These are phyloP conservation scores for Corythornis vintsioides DNA, from an alignment of 2,113 vertebrate species.

Conservation along the genomic window DNA sequence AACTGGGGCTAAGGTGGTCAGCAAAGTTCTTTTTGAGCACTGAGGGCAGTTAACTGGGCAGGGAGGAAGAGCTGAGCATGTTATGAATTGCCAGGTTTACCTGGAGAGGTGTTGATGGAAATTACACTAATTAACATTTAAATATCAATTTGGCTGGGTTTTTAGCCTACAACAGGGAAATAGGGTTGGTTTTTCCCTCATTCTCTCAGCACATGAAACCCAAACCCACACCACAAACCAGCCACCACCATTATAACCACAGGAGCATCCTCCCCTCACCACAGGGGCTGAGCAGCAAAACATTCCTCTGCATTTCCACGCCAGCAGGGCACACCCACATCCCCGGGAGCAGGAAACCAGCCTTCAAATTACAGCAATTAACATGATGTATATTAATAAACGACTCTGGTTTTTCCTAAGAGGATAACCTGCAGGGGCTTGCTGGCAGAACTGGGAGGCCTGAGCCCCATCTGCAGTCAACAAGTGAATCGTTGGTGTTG, in stretches of 20 bases:
- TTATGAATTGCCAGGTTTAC: not conserved
- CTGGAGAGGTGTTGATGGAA: not conserved
- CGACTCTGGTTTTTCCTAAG: not conserved
- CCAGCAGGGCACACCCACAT: not conserved
- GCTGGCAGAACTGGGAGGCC: not conserved
- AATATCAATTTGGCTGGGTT: not conserved
- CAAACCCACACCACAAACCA: not conserved
- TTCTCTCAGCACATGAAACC: not conserved
- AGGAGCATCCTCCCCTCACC: not conserved
- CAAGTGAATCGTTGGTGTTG: rapidly evolving
- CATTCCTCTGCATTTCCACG: not conserved
- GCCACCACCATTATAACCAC: not conserved
- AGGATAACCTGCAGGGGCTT: slow-evolving; percentile 51
- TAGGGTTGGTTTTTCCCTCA: rapidly evolving
- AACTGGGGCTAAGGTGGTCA: not conserved
- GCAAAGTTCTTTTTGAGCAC: not conserved
- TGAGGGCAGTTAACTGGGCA: not conserved
- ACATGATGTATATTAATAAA: not conserved
- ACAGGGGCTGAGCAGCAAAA: not conserved
- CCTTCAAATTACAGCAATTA: slow-evolving; percentile 60
- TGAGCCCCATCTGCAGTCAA: not conserved
- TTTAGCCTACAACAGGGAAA: not conserved
- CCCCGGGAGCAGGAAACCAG: slow-evolving; percentile 10
- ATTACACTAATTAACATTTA: not conserved
- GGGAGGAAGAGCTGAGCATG: not conserved